Base-by-base conservation (phyloP, 2,888 invertebrate species). In the Spisula solida region DNA sequence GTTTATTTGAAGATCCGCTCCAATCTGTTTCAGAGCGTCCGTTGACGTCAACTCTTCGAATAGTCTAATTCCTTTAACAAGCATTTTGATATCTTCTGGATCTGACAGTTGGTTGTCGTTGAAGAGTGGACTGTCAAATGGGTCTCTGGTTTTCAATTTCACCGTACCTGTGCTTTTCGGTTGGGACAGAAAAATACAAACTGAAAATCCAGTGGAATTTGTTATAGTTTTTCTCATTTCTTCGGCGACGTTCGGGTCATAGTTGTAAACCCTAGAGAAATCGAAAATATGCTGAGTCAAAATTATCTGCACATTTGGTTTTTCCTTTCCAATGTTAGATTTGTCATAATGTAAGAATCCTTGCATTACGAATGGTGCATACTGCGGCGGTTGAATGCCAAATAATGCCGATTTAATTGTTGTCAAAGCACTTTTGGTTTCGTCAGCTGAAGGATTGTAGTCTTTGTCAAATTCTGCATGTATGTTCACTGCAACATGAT, bases 61-160 rank as follows among this genome's bases (percentile, higher is more conserved):
- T 14, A 48, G n/a, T 81, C 48, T 41, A n/a, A 81, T 81, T n/a
- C 80, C 80, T 25, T 51, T 51, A 14, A 47, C 29, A 25, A 81
- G 31, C 14, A 0, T 34, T 18, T 75, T 75, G 75, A 75, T 75
- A 31, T 75, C 75, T 6, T 75, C 75, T 1, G 8, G 34, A 10
- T 31, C 25, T 18, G 75, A 10, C 29, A 75, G 75, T 12, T 34
- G 75, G 31, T 75, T 75, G 6, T 31, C 18, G 34, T 31, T 31
- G 34, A 4, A 31, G 4, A 31, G 0, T 34, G 75, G 75, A 75
- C 34, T 75, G 34, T 75, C 75, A 18, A 75, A 75, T 34, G 34
- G 31, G 31, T 75, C 75, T 2, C 16, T 34, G 29, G 75, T 34
- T 34, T 75, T 34, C 14, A 75, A 16, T 10, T 29, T 31, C 2